Evolutionary conservation across 1,140 invertebrate species (phyloP).

Genomic region (Cydia strobilella): DNA sequence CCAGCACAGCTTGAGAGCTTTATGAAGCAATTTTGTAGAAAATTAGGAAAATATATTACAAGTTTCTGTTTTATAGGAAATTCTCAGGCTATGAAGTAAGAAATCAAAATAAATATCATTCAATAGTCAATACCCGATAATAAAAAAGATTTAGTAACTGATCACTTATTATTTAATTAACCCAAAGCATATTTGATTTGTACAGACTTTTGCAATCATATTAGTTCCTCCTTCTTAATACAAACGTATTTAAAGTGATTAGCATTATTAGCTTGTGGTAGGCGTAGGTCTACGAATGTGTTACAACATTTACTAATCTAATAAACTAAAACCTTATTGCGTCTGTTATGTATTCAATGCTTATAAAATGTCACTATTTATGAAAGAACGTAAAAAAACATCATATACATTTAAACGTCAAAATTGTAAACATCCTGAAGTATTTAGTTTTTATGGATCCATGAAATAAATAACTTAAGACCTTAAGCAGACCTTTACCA

Average conservation of each 20-base stretch:
- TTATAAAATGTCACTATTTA: neutral
- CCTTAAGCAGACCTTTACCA: neutral
- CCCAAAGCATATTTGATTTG: neutral
- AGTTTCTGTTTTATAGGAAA: constrained; percentile 47
- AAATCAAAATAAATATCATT: neutral
- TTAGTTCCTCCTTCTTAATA: neutral
- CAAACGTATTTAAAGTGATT: neutral
- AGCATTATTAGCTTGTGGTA: neutral
- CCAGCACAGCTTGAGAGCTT: constrained; percentile 40
- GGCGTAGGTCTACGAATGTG: neutral
- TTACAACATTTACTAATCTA: neutral
- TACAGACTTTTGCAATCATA: neutral
- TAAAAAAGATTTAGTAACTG: neutral
- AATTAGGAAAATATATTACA: constrained; percentile 41
- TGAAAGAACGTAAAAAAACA: neutral
- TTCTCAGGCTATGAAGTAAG: constrained; percentile 30
- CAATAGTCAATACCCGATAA: too few species aligned
- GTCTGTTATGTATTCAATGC: neutral
- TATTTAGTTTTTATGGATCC: neutral
- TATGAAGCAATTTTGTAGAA: constrained; percentile 46
- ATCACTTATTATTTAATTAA: neutral
- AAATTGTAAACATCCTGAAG: neutral
- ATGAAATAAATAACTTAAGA: neutral
- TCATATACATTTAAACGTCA: neutral
- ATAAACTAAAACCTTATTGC: neutral